These are phyloP conservation scores for Zaprionus bogoriensis DNA, from an alignment of 2,888 invertebrate species.

Conservation along the genomic window DNA sequence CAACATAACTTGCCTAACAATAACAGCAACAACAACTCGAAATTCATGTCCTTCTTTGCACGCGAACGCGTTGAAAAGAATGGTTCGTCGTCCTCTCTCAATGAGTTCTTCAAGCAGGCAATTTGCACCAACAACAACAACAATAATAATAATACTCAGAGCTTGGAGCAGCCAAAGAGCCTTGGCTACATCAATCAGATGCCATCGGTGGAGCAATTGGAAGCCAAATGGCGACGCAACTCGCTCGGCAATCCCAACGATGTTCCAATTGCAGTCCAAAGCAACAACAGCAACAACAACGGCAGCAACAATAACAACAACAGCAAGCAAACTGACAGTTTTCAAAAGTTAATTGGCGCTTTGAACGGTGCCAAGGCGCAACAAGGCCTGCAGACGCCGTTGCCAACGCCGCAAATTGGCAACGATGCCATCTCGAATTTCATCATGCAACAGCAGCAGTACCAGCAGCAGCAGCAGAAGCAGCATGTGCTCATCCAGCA, in stretches of 20 bases:
- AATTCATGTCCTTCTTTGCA: slow-evolving; percentile 66
- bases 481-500: slow-evolving; percentile 74
- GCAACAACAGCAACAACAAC: slow-evolving; percentile 37
- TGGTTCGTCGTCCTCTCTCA: slow-evolving; percentile 74
- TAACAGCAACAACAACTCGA: slow-evolving; percentile 52
- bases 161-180: slow-evolving; percentile 53
- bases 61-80: slow-evolving; percentile 51
- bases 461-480: slow-evolving; percentile 77
- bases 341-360: slow-evolving; percentile 78
- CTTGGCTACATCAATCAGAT: slow-evolving; percentile 63
- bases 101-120: slow-evolving; percentile 81
- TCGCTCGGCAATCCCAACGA: slow-evolving; percentile 47
- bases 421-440: slow-evolving; percentile 79
- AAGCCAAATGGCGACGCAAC: slow-evolving; percentile 80
- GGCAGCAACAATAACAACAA: slow-evolving; percentile 11
- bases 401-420: slow-evolving; percentile 40
- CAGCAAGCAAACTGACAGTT: slow-evolving; percentile 68
- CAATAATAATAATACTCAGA: slow-evolving; percentile 22
- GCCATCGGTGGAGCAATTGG: slow-evolving; percentile 79
- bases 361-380: slow-evolving; percentile 48
- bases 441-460: slow-evolving; percentile 79
- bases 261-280: slow-evolving; percentile 7
- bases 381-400: slow-evolving; percentile 24
- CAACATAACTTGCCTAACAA: slow-evolving; percentile 1
- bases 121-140: slow-evolving; percentile 30